Evolutionary conservation across 2,797 vertebrate species (phyloP), one percentile per base, ranked within the genome.

Genomic region (Phrynocephalus guinanensis): DNA sequence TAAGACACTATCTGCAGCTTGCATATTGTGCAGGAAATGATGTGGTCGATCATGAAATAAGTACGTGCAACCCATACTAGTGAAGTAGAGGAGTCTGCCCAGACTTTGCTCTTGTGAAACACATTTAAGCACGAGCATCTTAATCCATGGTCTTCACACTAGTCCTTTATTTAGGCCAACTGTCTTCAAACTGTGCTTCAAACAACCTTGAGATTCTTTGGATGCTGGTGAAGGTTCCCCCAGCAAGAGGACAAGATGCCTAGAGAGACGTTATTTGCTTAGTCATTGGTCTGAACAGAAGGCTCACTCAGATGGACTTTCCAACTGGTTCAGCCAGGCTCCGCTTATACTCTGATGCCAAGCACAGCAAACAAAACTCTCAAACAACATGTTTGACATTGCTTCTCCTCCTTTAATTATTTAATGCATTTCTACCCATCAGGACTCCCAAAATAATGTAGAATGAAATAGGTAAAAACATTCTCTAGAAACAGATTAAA

Each of bases 1-100:
- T 85, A 90, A 90, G 94, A 24, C 83, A 83, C 10, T 77, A 10
- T 4, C 30, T 20, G 67, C 67, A 28, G 48, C 15, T 70, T 22
- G 33, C 50, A 60, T 48, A 70, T 72, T 20, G 3, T 30, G 50
- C 16, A 28, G 6, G 30, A 38, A 22, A 33, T 67, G 22, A 76
- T 33, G 72, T 63, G 60, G 60, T 38, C 5, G 60, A 75, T 84
- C 75, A 63, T 3, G 24, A 60, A 71, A 72, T 24, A 72, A 52
- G n/a, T 24, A 56, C 9, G 4, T 18, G 38, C 13, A 73, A 20
- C 33, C 33, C 30, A 71, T 50, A 52, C 9, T 48, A 28, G 24
- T 22, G 20, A 10, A 76, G 15, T 9, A 44, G 38, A 24, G n/a
- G 48, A 4, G 44, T n/a, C 22, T 67, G 44, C 70, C 80, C 24